Evolutionary conservation across 2,888 invertebrate species (phyloP), one percentile per base, ranked within the genome.

Genomic region (Eupithecia pulchellata): DNA sequence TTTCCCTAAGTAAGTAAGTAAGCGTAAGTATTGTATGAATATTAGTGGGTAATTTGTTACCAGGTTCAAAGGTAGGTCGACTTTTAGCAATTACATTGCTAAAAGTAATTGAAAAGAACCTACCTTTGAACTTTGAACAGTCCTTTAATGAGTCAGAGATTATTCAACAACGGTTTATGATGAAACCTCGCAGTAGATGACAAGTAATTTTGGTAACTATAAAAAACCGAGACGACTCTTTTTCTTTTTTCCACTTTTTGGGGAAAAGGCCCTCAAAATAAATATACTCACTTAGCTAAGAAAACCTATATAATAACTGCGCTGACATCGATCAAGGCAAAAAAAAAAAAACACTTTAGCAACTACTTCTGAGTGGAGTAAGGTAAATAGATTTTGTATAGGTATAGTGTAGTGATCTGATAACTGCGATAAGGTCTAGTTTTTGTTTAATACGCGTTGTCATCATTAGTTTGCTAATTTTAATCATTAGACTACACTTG

Each of bases 401-500:
- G 6, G 6, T 6, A 4, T 52, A 52, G 11, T 13, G 20, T 25
- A 13, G 11, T 52, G 52, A n/a, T n/a, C n/a, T n/a, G n/a, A n/a
- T n/a, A n/a, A n/a, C n/a, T n/a, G n/a, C n/a, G n/a, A 25, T 52
- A 25, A 52, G 25, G 13, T 25, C 11, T 13, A 52, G 52, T 52
- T n/a, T n/a, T 20, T 47, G 20, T 47, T 25, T 52, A 25, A 52
- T 52, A 25, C 25, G 52, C 52, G 11, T 52, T 25, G 25, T 52
- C 52, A 52, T 52, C 20, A 52, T 52, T 52, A 20, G 25, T 52
- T n/a, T 52, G 52, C 52, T 52, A 52, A 52, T 25, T 52, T 52
- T 52, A 52, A 52, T 52, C 52, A 47, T 20, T 47, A 52, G 52
- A 52, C 47, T 47, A 47, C 47, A 52, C 52, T 52, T 52, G 52